Conservation (phyloP, 2,797 vertebrate species). For the Hirundo rustica region DNA sequence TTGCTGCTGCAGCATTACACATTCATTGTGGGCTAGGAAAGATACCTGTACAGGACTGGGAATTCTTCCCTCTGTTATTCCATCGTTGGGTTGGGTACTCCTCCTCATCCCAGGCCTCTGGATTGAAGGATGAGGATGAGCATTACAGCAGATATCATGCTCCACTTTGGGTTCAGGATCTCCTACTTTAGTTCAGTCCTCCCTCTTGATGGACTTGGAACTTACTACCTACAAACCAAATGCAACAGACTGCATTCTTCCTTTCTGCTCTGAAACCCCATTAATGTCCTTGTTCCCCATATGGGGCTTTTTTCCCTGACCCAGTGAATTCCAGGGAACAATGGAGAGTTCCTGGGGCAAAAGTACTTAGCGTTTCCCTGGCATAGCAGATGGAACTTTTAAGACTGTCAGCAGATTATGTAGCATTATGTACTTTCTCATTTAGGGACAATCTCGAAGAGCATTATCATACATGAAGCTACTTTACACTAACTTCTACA, state of each 20-base stretch:
- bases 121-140: neutral
- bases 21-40: neutral
- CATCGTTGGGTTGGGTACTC: neutral
- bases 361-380: neutral
- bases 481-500: slow-evolving; percentile 1
- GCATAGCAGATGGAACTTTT: neutral
- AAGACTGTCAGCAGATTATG: neutral
- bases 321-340: neutral
- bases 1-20: neutral
- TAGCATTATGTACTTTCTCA: neutral
- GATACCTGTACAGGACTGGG: neutral
- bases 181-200: neutral
- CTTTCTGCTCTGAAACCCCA: neutral
- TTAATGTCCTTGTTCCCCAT: neutral
- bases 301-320: neutral
- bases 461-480: neutral
- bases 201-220: neutral
- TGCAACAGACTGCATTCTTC: neutral
- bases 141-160: neutral
- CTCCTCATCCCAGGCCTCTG: neutral
- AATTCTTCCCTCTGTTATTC: neutral
- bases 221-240: neutral
- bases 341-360: neutral
- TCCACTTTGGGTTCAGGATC: neutral
- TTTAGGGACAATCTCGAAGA: neutral